Base-by-base conservation (phyloP, 2,797 vertebrate genomes). In the Parauchenoglanis punctatus region DNA sequence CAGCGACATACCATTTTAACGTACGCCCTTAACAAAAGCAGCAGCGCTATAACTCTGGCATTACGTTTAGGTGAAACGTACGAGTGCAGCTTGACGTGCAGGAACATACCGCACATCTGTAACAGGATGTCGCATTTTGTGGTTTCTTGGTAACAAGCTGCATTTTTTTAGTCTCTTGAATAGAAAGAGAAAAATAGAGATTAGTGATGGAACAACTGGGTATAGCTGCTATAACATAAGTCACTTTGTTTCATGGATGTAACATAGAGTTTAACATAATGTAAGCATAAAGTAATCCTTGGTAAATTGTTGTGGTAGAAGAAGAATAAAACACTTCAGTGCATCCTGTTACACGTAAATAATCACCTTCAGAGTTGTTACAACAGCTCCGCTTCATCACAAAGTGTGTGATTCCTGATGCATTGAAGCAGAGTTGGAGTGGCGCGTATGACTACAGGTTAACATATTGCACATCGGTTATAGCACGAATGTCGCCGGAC, bases 1-100 rank as follows among this genome's bases (percentile, higher is more conserved):
- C 94, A 88, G 93, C 93, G 89, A 94, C 86, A 81, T 85, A 90
- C 84, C 67, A 87, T 91, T 93, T 94, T 17, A n/a, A 52, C 13
- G 2, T 28, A 52, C 68, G 17, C 7, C 68, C 13, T 35, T 1
- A 23, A 6, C 20, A 20, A 18, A 20, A 61, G 2, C 11, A 58
- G 28, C 31, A 28, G 2, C 0, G 12, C 2, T 56, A 84, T 85
- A 87, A 92, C 89, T 90, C 91, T 90, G 92, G 91, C 92, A 18
- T 84, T 88, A 89, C 8, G 49, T 78, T 90, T 94, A 86, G 81
- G 70, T 56, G 11, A 78, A 86, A 88, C 15, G 18, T 40, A 23
- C 2, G 18, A 59, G 58, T 20, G 58, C 58, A 7, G 18, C 18
- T 20, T 59, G 58, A 40, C 40, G 40, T 40, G 40, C 40, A 3